Evolutionary conservation across 2,113 vertebrate species (phyloP), one percentile per base, ranked within the genome.

Genomic region (Rhodinocichla rosea): DNA sequence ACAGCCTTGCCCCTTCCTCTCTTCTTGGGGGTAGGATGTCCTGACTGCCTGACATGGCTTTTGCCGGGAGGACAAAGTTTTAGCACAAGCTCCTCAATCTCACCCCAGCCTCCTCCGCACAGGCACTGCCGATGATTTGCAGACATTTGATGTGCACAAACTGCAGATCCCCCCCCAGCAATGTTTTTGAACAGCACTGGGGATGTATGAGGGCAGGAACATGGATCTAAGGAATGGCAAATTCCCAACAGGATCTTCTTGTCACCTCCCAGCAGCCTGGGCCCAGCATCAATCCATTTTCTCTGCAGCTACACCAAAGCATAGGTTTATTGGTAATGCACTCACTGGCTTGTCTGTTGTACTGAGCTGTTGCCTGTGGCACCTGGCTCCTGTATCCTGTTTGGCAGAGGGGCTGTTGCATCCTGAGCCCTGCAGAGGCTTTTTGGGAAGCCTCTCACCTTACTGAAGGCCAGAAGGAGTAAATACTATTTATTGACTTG

Each of bases 21-120:
- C 8, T 6, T 47, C 32, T 17, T n/a, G 40, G 55, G 55, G 35
- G 22, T 11, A 56, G 55, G 56, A 39, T 80, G 37, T 42, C 0
- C 1, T 0, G 1, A 11, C 30, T 57, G 40, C 5, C 1, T 11
- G 73, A 27, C 8, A 1, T 2, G 30, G n/a, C 37, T 87, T 65
- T 52, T 39, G 57, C 62, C 73, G 71, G 37, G 11, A 81, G 50
- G 37, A 74, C 18, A 13, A 74, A 73, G 10, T 42, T 83, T 59
- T 17, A 65, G 26, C 19, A 28, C 20, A 15, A 56, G 47, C 73
- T 13, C 26, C 49, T 50, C 49, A 50, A 50, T 14, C 24, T 50
- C 49, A 4, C 26, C 30, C 85, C 1, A 0, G 26, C 13, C 42
- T 45, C 49, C 63, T 39, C 7, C 11, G 40, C 55, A 73, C 55